A percentile compares a stretch with the other conserved stretches of the same genome.
Evolutionary conservation across 2,888 invertebrate genomes (phyloP).

Genomic region (Spisula subtruncata): DNA sequence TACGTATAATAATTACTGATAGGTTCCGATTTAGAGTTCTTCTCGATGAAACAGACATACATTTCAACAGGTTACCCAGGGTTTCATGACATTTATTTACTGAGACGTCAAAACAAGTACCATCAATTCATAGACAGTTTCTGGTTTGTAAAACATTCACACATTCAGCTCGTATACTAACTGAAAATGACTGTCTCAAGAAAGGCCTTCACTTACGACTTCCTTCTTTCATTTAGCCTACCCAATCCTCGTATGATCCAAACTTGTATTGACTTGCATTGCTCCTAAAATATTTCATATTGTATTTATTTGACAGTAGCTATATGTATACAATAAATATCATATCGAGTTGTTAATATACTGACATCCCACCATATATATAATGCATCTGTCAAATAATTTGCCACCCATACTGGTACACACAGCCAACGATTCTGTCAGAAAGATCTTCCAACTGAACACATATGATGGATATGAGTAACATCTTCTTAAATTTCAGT

Average conservation of each 20-base stretch:
- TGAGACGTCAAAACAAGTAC: constrained; percentile 4
- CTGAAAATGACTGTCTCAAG: constrained; percentile 15
- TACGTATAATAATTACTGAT: constrained; percentile 8
- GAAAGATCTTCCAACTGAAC: not conserved
- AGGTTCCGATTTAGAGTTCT: constrained; percentile 6
- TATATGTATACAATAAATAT: constrained; percentile 19
- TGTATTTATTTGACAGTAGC: constrained; percentile 4
- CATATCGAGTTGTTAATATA: not conserved
- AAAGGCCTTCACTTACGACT: not conserved
- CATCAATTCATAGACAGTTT: constrained; percentile 16
- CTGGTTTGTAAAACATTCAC: constrained; percentile 19
- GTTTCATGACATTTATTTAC: constrained; percentile 16
- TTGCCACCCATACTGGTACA: not conserved
- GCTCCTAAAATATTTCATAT: constrained; percentile 10
- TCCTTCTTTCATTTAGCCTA: not conserved
- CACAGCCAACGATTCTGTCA: not conserved
- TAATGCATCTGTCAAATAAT: constrained; percentile 12
- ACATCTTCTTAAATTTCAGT: no score
- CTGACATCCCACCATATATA: constrained; percentile 11
- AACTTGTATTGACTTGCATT: not conserved
- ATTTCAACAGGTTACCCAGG: constrained; percentile 5
- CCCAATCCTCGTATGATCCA: not conserved
- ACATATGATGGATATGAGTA: not conserved
- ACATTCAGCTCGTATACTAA: not conserved
- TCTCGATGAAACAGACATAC: constrained; percentile 7